Conservation (phyloP, 2,113 vertebrate species). For the Climacteris rufus region DNA sequence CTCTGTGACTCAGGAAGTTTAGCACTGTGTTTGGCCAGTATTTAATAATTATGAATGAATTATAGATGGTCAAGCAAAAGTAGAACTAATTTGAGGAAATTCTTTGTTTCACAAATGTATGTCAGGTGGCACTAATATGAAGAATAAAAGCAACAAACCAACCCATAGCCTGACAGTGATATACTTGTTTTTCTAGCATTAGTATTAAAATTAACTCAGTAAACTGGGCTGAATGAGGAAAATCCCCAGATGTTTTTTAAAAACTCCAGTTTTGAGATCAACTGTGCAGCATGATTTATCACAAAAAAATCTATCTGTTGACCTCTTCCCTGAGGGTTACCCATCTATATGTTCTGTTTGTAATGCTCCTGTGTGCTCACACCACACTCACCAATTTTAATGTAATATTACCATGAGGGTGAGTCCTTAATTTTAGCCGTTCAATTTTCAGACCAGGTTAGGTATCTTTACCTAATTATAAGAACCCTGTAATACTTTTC, state of each 20-base stretch:
- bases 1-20: neutral
- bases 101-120: neutral
- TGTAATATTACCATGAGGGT: neutral
- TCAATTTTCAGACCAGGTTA: neutral
- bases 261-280: neutral
- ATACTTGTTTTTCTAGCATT: neutral
- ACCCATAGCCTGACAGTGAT: neutral
- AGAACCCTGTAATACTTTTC: neutral
- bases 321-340: neutral
- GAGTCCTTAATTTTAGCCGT: neutral
- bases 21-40: neutral
- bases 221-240: neutral
- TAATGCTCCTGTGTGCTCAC: neutral
- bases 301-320: neutral
- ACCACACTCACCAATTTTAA: neutral
- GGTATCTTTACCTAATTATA: neutral
- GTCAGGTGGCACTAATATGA: neutral
- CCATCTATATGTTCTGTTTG: neutral
- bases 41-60: neutral
- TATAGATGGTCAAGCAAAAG: neutral
- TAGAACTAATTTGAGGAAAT: neutral
- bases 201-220: neutral
- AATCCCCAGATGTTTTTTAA: neutral
- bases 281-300: neutral
- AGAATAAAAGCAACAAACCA: neutral